Base-by-base conservation (phyloP, 2,113 vertebrate species). In the Phaethon lepturus region DNA sequence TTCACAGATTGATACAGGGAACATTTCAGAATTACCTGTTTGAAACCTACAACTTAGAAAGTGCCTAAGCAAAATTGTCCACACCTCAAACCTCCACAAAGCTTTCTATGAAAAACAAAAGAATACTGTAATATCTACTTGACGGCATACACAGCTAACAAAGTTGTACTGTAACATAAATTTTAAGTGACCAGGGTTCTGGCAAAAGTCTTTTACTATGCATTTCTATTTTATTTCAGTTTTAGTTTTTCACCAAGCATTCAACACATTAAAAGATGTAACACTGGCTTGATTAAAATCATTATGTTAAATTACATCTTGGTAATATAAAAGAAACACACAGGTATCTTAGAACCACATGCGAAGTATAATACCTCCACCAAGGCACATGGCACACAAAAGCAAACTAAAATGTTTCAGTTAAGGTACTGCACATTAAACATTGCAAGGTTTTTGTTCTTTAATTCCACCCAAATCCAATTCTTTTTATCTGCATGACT, bases 1-100 rank as follows among this genome's bases (percentile, higher is more conserved):
- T 84, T 88, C 87, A 91, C 16, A 93, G 60, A 95, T 68, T 95
- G 79, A 96, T 96, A 95, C 75, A 95, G 75, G 92, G 93, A 97
- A 96, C 78, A 93, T 88, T 72, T 69, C 63, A 88, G 72, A 92
- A 90, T 38, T 83, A 90, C 16, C 18, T 42, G 24, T 47, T 80
- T 1, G 4, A 96, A 94, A 71, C 35, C 44, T 74, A 64, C 20
- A 88, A 59, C 8, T 80, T 62, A 63, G 11, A 42, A 71, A 82
- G 38, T 40, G 44, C 35, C 59, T 77, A 28, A 90, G 28, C 15
- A 96, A 63, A 92, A 86, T 20, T 94, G 86, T 29, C 15, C 47
- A 53, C 24, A 80, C 8, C 6, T 67, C 25, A 64, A 1, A 72
- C 22, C 35, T 79, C 59, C 45, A 50, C 13, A 94, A 19, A 81